These are phyloP conservation scores for Antitype chi DNA, from an alignment of 2,888 invertebrate species.

Conservation along the genomic window DNA sequence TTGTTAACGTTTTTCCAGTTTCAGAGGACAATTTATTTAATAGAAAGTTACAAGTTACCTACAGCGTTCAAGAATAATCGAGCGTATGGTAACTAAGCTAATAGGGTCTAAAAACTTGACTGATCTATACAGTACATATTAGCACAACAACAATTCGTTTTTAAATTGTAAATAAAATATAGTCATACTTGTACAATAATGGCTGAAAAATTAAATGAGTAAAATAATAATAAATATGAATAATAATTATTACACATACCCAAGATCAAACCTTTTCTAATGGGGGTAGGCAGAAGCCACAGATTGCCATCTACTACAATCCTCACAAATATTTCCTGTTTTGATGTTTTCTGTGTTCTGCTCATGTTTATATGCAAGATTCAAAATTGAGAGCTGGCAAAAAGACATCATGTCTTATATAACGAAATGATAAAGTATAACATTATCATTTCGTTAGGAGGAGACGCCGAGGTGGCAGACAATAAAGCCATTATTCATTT, in stretches of 20 bases:
- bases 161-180: too few species aligned
- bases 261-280: too few species aligned
- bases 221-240: neutral
- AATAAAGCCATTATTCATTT: slow-evolving; percentile 13
- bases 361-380: neutral
- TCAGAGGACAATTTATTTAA: neutral
- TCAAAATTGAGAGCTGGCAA: slow-evolving; percentile 1
- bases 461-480: slow-evolving; percentile 26
- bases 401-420: slow-evolving; percentile 1
- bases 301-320: too few species aligned
- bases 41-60: neutral
- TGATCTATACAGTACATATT: too few species aligned
- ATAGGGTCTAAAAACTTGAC: neutral
- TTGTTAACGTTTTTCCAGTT: neutral
- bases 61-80: too few species aligned
- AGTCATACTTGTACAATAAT: neutral
- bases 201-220: too few species aligned
- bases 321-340: neutral
- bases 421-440: slow-evolving; percentile 28
- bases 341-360: neutral
- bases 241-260: neutral
- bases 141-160: too few species aligned
- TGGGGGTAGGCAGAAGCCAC: too few species aligned
- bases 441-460: too few species aligned
- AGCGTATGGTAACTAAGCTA: neutral